Evolutionary conservation across 2,113 vertebrate genomes (phyloP), one percentile per base, ranked within the genome.

Genomic region (Gymnorhina tibicen): DNA sequence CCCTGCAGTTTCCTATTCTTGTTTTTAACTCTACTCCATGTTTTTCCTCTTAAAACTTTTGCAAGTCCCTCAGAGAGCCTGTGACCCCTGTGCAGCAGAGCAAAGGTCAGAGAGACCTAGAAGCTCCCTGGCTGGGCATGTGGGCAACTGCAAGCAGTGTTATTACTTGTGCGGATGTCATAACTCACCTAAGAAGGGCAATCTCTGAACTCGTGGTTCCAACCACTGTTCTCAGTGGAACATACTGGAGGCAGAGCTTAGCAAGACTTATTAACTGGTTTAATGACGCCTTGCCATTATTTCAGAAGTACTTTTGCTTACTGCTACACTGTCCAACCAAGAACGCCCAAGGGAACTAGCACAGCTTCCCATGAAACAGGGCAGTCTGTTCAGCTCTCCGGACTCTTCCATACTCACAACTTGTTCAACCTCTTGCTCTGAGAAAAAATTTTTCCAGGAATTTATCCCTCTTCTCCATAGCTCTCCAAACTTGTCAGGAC

Each of bases 301-400:
- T 87, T 60, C 39, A 53, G 30, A 58, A 74, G 33, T 14, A 72
- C 60, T 26, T 37, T 22, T 35, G 47, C 33, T 42, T 23, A 39
- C 12, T 32, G 62, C 26, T 88, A 50, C 16, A 56, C 13, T 41
- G 37, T 39, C 35, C 30, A 84, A 81, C 37, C 55, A 24, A 74
- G 37, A 69, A 35, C 0, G 1, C n/a, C 46, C 0, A 0, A 37
- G 32, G 81, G 69, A 77, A 56, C 16, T 24, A 47, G 44, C 7
- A 4, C 0, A 1, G 56, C 26, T 68, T 86, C 55, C 26, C 33
- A 41, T 2, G 6, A 18, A 76, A 41, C 0, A 2, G 16, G 53
- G 24, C 24, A 81, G 20, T 30, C 39, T 49, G 22, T 59, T 79
- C 87, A 59, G 39, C 58, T 60, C 58, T 32, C 1, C 0, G 1